Evolutionary conservation across 2,888 invertebrate species (phyloP).

Genomic region (Strigamia maritima): DNA sequence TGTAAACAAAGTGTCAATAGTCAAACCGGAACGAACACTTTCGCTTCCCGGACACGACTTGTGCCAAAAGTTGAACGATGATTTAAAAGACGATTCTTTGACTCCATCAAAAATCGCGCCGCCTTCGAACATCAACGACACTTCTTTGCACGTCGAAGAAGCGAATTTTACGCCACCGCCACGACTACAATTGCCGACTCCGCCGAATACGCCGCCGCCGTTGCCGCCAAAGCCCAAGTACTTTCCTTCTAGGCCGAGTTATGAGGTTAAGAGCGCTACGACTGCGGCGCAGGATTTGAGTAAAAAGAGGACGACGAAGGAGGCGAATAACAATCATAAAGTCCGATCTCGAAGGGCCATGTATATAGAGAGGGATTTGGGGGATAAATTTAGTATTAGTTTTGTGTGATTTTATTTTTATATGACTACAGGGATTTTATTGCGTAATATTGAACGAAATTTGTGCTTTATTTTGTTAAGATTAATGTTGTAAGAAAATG

Average conservation of each 20-base stretch:
- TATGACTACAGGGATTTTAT: not conserved
- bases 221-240: conserved; percentile 21
- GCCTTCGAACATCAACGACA: not conserved
- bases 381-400: conserved; percentile 39
- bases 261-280: not conserved
- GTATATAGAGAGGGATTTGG: conserved; percentile 13
- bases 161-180: conserved; percentile 11
- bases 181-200: not conserved
- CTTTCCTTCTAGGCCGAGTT: not conserved
- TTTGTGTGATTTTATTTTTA: conserved; percentile 38
- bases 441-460: too few species aligned
- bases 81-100: not conserved
- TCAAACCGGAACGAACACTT: not conserved
- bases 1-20: not conserved
- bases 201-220: conserved; percentile 7
- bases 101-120: not conserved
- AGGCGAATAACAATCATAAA: not conserved
- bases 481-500: too few species aligned
- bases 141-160: not conserved
- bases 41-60: not conserved
- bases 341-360: not conserved
- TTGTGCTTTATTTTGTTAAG: too few species aligned
- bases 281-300: not conserved
- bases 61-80: not conserved
- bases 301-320: not conserved